Base-by-base conservation (phyloP, 1,140 invertebrate genomes). In the Tetragnatha versicolor region DNA sequence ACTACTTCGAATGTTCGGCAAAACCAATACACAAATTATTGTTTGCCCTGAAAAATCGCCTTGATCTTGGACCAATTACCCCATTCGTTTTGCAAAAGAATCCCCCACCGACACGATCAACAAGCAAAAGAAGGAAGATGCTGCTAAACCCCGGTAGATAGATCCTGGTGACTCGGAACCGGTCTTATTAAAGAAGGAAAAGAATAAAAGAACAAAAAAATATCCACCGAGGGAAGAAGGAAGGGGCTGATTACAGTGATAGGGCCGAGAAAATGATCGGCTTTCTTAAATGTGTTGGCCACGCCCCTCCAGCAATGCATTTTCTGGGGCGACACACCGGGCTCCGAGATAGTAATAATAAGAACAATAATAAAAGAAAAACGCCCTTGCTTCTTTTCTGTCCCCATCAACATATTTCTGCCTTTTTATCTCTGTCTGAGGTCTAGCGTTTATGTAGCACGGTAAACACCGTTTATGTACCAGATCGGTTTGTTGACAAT, bases 191-290 rank as follows among this genome's bases (percentile, higher is more conserved):
- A 29, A 22, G 33, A 70, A 70, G 33, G 45, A 47, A 75, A 63
- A 17, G 12, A 45, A 45, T 49, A 27, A 69, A 53, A 31, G 12
- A 68, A 33, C 29, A 51, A 33, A 68, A 68, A 31, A 6, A 47
- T 20, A 47, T 10, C 25, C 33, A 60, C 12, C 9, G 42, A 17
- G 14, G 12, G 4, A 9, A 45, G 58, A 42, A 39, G 31, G 31
- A 20, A n/a, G 51, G 51, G 51, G 69, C 45, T 75, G 58, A 75
- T 75, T 75, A 75, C 72, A 75, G 72, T 75, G 72, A 75, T 75
- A 63, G 55, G 58, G 53, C 63, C 72, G 42, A 39, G 31, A 51
- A 47, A 75, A 75, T 75, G 72, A 75, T 75, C 72, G 42, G 55
- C 53, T 45, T 75, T 51, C 55, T 63, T 75, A 75, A 75, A 75